Conservation (phyloP, 2,113 vertebrate species). For the Haplochromis burtoni region DNA sequence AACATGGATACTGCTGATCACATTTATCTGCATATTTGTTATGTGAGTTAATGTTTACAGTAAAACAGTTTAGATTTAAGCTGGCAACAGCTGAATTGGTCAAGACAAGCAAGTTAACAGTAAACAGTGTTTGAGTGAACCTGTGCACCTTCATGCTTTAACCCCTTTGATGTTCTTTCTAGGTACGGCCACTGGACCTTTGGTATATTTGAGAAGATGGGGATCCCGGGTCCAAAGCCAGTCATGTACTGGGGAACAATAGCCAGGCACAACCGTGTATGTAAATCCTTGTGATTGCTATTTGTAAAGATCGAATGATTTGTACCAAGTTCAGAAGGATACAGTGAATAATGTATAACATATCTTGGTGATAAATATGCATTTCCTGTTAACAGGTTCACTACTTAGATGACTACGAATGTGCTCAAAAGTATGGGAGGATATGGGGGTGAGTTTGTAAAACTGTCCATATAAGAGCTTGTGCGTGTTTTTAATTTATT, state of each 20-base stretch:
- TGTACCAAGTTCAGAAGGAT: neutral
- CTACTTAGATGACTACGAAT: neutral
- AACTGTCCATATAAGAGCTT: neutral
- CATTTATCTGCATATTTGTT: neutral
- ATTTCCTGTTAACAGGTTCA: slow-evolving; percentile 1
- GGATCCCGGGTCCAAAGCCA: slow-evolving; percentile 16
- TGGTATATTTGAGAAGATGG: slow-evolving; percentile 36
- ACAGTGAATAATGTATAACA: neutral
- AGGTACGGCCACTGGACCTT: slow-evolving; percentile 13
- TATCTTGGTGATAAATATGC: neutral
- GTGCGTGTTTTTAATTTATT: neutral
- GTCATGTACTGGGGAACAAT: neutral
- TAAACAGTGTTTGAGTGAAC: neutral
- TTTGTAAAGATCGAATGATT: neutral
- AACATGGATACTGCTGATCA: neutral
- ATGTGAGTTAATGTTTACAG: neutral
- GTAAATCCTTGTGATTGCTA: neutral
- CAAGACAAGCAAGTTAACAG: neutral
- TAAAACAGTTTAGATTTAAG: neutral
- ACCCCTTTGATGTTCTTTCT: neutral
- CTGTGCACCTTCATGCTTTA: neutral
- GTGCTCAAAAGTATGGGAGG: slow-evolving; percentile 10
- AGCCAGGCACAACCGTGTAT: neutral
- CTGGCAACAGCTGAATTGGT: neutral
- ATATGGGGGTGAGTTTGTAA: slow-evolving; percentile 29